Evolutionary conservation across 1,140 invertebrate species (phyloP).

Genomic region (Helicorthomorpha holstii): DNA sequence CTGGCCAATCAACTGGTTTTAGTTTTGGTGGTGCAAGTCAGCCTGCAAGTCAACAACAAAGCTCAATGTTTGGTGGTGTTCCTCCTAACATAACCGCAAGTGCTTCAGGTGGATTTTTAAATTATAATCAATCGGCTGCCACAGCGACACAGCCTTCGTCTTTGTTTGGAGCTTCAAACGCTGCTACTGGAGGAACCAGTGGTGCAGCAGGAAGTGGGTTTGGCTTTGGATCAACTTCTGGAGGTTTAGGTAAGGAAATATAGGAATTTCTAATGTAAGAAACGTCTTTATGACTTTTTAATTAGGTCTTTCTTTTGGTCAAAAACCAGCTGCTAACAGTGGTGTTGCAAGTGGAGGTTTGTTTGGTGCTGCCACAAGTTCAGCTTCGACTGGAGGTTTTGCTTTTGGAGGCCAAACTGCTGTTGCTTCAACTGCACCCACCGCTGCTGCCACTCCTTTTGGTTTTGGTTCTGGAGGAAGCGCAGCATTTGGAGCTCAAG

Average conservation of each 20-base stretch:
- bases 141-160: not conserved
- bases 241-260: not conserved
- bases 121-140: not conserved
- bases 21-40: not conserved
- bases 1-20: not conserved
- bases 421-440: not conserved
- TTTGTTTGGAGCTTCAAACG: not conserved
- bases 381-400: not conserved
- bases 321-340: not conserved
- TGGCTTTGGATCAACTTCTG: not conserved
- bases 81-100: not conserved
- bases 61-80: not conserved
- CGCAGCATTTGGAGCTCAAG: not conserved
- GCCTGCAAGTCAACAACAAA: no score
- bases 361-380: not conserved
- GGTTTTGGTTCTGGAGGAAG: not conserved
- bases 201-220: not conserved
- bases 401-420: not conserved
- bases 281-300: not conserved
- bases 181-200: not conserved
- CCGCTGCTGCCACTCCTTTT: not conserved
- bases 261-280: no score
- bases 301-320: not conserved
- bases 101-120: not conserved
- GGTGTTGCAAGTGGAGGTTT: not conserved